Conservation (phyloP, 2,113 vertebrate genomes). For the Crotalus horridus region DNA sequence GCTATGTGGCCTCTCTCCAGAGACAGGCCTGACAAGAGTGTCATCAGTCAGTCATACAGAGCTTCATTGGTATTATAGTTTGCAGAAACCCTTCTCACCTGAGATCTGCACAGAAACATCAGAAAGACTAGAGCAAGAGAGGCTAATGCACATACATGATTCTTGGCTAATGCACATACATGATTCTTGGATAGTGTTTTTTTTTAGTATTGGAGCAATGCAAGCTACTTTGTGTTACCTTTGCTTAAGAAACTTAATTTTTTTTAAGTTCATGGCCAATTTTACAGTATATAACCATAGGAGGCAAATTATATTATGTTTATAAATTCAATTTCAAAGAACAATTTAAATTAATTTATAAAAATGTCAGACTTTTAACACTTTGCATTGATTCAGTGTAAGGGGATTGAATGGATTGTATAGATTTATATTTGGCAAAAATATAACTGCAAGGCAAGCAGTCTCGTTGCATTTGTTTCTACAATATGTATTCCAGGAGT, state of each 20-base stretch:
- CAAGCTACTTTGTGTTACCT: neutral
- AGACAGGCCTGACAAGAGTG: neutral
- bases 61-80: neutral
- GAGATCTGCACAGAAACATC: neutral
- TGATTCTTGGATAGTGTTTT: neutral
- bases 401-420: neutral
- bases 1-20: neutral
- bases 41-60: neutral
- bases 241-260: neutral
- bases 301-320: conserved; percentile 9
- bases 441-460: neutral
- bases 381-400: neutral
- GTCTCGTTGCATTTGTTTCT: neutral
- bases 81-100: neutral
- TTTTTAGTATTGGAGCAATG: neutral
- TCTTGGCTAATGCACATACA: neutral
- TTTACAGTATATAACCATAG: neutral
- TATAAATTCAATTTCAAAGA: conserved; percentile 14
- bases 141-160: neutral
- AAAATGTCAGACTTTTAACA: neutral
- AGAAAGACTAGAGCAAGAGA: neutral
- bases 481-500: neutral
- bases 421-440: neutral
- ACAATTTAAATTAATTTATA: conserved; percentile 4
- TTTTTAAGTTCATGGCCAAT: neutral